Base-by-base conservation (phyloP, 2,113 vertebrate genomes). In the Leptobrachium leishanense region DNA sequence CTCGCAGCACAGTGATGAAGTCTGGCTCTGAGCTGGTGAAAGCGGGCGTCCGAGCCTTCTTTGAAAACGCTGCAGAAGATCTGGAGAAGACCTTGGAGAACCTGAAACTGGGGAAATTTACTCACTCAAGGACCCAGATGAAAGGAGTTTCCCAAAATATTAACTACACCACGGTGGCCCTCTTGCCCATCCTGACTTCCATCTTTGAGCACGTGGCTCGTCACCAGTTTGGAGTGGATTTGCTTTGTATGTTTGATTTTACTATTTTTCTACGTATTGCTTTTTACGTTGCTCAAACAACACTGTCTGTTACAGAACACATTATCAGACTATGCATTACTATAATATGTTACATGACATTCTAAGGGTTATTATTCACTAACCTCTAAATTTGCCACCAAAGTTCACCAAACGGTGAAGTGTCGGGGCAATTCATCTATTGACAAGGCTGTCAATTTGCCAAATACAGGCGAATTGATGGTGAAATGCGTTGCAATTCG, bases 71-170 rank as follows among this genome's bases (percentile, higher is more conserved):
- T 1, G 97, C 98, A 0, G 98, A 99, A 91, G 98, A 99, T 86
- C 90, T 99, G 77, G 92, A 95, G 85, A 98, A 97, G 89, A 99
- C 98, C 0, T 94, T 96, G 0, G 98, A 98, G 91, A 99, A 98
- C 85, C 90, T 99, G 86, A 98, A 98, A 85, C 93, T 97, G 72
- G 98, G 97, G 77, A 98, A 99, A 90, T 98, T 99, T 86, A 97
- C 96, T 6, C 98, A 99, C 86, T 98, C 96, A 3, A 92, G 97
- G 85, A 98, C 96, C 0, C 98, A 99, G 91, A 97, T 99, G 79
- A 98, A 97, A 88, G 97, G 97, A 3, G 96, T 98, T 77, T 98
- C 97, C 12, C 98, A 99, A 90, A 99, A 99, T 82, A 99, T 99
- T 82, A 99, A 99, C 90, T 99, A 99, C 74, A 99, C 97, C 82